These are phyloP conservation scores for Petaurus breviceps DNA, from an alignment of 2,113 vertebrate genomes.

Conservation along the genomic window DNA sequence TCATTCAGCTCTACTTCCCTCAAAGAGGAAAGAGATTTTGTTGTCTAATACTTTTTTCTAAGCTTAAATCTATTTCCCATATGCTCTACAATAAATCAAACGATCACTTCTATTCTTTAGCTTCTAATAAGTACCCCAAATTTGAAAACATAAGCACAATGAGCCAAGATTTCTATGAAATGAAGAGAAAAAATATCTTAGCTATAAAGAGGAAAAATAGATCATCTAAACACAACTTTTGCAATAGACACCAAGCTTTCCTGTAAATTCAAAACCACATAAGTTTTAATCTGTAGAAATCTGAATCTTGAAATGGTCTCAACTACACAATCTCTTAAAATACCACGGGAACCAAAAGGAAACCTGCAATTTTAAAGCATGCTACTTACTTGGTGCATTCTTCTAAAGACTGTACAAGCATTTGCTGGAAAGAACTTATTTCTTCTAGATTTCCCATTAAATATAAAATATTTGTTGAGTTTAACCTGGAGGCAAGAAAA, in stretches of 20 bases:
- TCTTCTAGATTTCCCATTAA: constrained; percentile 98
- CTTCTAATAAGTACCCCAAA: background rate
- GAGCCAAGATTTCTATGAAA: background rate
- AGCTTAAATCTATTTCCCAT: background rate
- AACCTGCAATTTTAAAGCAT: background rate
- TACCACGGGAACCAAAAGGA: background rate
- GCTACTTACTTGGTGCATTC: constrained; percentile 96
- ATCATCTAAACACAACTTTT: background rate
- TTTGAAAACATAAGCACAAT: background rate
- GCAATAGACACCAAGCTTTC: background rate
- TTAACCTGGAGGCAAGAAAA: constrained; percentile 86
- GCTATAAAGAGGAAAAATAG: background rate
- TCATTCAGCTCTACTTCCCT: background rate
- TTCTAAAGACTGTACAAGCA: constrained; percentile 97
- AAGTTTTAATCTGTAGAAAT: constrained; percentile 15
- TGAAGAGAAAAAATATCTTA: background rate
- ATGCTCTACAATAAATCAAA: background rate
- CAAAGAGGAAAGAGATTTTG: background rate
- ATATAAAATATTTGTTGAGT: constrained; percentile 87
- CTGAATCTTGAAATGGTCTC: background rate
- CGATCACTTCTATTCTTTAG: background rate
- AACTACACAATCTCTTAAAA: background rate
- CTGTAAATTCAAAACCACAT: background rate
- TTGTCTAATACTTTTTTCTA: background rate
- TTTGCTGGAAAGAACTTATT: constrained; percentile 97